These are phyloP conservation scores for Esox masquinongy DNA, from an alignment of 2,797 vertebrate species.

Conservation along the genomic window DNA sequence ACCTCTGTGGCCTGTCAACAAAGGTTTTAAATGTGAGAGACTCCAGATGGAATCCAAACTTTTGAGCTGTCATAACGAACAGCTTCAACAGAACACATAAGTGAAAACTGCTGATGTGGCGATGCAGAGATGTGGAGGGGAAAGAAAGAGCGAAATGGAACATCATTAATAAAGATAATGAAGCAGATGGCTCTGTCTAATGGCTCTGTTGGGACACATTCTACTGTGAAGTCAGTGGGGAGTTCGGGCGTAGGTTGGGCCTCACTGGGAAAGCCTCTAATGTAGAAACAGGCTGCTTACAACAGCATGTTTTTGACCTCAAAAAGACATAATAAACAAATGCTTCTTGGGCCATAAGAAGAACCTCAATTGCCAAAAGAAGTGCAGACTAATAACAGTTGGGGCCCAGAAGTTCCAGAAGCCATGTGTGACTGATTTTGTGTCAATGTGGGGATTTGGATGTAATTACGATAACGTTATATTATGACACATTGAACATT, in stretches of 20 bases:
- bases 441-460: constrained; percentile 34
- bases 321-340: constrained; percentile 48
- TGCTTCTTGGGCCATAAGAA: constrained; percentile 5
- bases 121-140: constrained; percentile 15
- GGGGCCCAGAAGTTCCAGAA: not conserved
- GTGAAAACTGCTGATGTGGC: constrained; percentile 67
- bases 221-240: constrained; percentile 45
- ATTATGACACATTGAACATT: not conserved
- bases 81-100: constrained; percentile 56
- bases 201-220: constrained; percentile 57
- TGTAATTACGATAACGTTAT: constrained; percentile 28
- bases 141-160: constrained; percentile 46
- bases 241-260: constrained; percentile 44
- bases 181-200: constrained; percentile 64
- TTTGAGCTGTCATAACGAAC: constrained; percentile 67
- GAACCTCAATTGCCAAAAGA: constrained; percentile 35
- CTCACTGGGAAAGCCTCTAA: constrained; percentile 38
- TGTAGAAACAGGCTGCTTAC: constrained; percentile 59
- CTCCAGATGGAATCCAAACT: constrained; percentile 73
- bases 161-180: constrained; percentile 77
- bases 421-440: constrained; percentile 25
- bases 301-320: constrained; percentile 51
- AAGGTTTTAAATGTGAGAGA: constrained; percentile 57
- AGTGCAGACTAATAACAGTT: constrained; percentile 23
- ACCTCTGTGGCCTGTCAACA: constrained; percentile 56